Evolutionary conservation across 2,113 vertebrate genomes (phyloP).

Genomic region (Amphilophus citrinellus): DNA sequence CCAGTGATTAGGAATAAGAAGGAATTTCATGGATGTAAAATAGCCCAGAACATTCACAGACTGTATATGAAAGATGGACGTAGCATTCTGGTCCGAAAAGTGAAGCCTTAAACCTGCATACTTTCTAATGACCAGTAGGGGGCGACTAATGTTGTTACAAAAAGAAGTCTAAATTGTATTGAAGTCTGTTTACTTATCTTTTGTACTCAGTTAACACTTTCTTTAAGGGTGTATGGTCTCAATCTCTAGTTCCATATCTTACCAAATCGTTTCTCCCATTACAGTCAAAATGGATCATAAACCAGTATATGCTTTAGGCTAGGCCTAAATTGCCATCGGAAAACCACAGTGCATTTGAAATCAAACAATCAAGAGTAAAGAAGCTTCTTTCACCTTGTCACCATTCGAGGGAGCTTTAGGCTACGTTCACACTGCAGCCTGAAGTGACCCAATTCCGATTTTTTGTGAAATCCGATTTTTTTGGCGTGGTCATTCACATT

Average conservation of each 20-base stretch:
- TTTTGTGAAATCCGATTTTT: no score
- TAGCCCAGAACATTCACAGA: neutral
- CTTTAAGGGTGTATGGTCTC: neutral
- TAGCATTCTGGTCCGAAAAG: neutral
- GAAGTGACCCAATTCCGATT: no score
- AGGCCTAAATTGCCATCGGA: neutral
- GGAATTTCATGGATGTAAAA: neutral
- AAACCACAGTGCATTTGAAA: neutral
- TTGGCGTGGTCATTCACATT: no score
- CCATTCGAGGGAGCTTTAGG: neutral
- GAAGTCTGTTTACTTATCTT: neutral
- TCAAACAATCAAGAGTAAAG: neutral
- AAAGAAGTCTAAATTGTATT: neutral
- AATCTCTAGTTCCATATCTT: neutral
- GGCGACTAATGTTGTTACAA: neutral
- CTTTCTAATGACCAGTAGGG: neutral
- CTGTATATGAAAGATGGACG: neutral
- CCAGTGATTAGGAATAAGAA: neutral
- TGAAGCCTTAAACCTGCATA: neutral
- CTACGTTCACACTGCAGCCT: no score
- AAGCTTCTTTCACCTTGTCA: neutral
- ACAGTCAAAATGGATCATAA: neutral
- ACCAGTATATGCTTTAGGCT: neutral
- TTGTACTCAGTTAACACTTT: neutral
- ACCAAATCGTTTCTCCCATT: neutral